Base-by-base conservation (phyloP, 1,140 invertebrate genomes). In the Leptinotarsa lineolata region DNA sequence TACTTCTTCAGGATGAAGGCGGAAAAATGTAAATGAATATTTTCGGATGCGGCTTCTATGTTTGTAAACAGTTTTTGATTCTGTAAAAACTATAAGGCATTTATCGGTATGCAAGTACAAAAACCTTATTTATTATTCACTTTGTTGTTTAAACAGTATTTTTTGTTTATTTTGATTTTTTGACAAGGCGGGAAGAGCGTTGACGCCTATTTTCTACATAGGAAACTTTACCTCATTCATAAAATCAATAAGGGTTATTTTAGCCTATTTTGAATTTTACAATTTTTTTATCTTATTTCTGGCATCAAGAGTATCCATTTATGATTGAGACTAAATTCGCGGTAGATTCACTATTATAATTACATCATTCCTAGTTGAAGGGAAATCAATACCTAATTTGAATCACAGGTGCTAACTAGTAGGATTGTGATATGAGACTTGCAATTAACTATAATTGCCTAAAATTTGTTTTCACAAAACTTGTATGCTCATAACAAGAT, bases 141-240 rank as follows among this genome's bases (percentile, higher is more conserved):
- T 39, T 39, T 39, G 2, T 39, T 39, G 30, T 39, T 39, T 11
- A 30, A 30, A 30, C 30, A 39, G 30, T 39, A 59, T 61, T 66
- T 69, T 68, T 65, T 46, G 63, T 77, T 77, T 78, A 78, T 78
- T 78, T 79, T 78, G 73, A 75, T 78, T 76, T 74, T 78, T 46
- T 78, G 74, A 74, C 74, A 79, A 78, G 73, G 79, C 79, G 79
- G 77, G 79, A 80, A 78, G 21, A 63, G 21, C 45, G 30, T 63
- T 54, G 45, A 69, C 67, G 30, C 65, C 54, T 68, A 20, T 60
- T 68, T 61, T 68, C 20, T 21, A 46, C n/a, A 74, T 12, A 60
- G 24, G 54, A 72, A 61, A 63, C n/a, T 71, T 70, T 71, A 24
- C 60, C 58, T 71, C 58, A 72, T 72, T 72, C 20, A 16, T 30